Conservation (phyloP, 2,888 invertebrate species). For the Eretmocerus hayati region DNA sequence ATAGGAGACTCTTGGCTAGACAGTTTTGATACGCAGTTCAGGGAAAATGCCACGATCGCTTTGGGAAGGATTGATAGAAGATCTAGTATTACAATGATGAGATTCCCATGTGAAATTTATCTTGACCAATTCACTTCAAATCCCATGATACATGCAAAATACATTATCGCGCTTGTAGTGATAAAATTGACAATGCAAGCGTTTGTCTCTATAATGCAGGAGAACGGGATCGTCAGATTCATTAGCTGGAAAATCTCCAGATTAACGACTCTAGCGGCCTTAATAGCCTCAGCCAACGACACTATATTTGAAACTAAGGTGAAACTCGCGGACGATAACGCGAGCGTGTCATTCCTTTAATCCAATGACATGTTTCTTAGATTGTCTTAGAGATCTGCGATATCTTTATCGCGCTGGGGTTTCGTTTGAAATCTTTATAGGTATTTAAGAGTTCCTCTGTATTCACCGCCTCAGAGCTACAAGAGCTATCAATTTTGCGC, state of each 20-base stretch:
- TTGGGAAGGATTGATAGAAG: too few species aligned
- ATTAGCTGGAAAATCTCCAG: slow-evolving; percentile 8
- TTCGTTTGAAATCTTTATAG: too few species aligned
- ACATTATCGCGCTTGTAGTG: slow-evolving; percentile 4
- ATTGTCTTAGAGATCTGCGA: too few species aligned
- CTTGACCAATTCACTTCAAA: slow-evolving; percentile 3
- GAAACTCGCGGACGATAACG: neutral
- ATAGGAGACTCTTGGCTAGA: too few species aligned
- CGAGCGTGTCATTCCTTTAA: neutral
- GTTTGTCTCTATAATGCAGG: neutral
- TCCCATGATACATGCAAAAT: slow-evolving; percentile 1
- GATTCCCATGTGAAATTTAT: slow-evolving; percentile 3
- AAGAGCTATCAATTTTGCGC: too few species aligned
- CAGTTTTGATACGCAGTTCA: too few species aligned
- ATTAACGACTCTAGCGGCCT: slow-evolving; percentile 4
- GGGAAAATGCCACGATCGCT: too few species aligned
- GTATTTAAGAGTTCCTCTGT: too few species aligned
- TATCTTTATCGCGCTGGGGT: too few species aligned
- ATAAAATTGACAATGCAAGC: slow-evolving; percentile 3
- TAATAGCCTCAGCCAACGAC: neutral
- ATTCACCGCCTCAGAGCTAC: too few species aligned
- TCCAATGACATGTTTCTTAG: too few species aligned
- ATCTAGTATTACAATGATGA: too few species aligned
- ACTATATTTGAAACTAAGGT: neutral
- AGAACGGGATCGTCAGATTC: neutral